phyloP scores from a whole-genome alignment of 1,140 invertebrate genomes.

The Danaus plexippus region DNA sequence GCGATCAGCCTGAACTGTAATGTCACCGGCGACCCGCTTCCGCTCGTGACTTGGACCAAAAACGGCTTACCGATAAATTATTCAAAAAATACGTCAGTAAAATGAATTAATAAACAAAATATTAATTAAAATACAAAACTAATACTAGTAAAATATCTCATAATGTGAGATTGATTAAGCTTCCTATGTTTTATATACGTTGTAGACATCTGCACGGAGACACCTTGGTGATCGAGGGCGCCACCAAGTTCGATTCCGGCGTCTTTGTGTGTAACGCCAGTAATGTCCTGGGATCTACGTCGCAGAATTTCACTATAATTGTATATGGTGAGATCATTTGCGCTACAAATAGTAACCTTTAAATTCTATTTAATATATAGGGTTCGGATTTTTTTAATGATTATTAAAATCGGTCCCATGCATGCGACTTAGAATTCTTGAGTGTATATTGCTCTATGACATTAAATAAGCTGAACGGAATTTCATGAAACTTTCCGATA shows the following conservation, averaged over 20 bases:
- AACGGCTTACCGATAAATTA: conserved; percentile 38
- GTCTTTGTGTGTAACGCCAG: conserved; percentile 48
- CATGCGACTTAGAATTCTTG: too few species aligned
- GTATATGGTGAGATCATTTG: conserved; percentile 46
- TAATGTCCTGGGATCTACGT: conserved; percentile 38
- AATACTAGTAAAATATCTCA: neutral
- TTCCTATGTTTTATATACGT: conserved; percentile 1
- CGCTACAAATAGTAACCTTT: too few species aligned
- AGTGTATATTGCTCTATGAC: too few species aligned
- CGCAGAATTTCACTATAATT: conserved; percentile 44
- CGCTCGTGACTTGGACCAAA: conserved; percentile 55
- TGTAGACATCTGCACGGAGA: conserved; percentile 37
- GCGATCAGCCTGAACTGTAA: conserved; percentile 41
- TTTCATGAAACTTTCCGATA: too few species aligned
- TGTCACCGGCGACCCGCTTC: conserved; percentile 41
- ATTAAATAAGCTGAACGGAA: too few species aligned
- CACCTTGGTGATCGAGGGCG: conserved; percentile 44
- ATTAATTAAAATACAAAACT: neutral
- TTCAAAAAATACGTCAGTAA: conserved; percentile 47
- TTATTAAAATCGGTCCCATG: too few species aligned
- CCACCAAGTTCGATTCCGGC: conserved; percentile 39
- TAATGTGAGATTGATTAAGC: neutral
- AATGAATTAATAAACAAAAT: neutral
- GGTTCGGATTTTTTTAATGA: too few species aligned
- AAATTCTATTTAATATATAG: too few species aligned